Conservation (phyloP, 2,797 vertebrate genomes). For the Anableps anableps region DNA sequence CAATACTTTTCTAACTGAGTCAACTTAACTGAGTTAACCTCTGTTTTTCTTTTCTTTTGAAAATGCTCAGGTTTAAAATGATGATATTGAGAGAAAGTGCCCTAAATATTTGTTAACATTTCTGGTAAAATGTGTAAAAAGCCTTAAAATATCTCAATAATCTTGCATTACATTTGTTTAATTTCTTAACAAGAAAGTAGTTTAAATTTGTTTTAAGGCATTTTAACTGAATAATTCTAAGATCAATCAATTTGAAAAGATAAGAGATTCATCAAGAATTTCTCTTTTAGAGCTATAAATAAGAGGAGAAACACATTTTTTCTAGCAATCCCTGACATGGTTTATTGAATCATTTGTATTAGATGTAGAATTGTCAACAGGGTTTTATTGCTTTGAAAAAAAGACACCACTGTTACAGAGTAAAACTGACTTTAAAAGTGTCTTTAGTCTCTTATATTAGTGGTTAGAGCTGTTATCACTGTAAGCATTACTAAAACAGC, state of each 20-base stretch:
- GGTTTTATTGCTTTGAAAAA: too few relatives aligned
- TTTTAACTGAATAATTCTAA: too few relatives aligned
- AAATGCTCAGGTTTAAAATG: constrained; percentile 8
- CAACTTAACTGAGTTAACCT: too few relatives aligned
- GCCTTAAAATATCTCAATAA: neutral
- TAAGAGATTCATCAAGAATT: too few relatives aligned
- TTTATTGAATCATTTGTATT: too few relatives aligned
- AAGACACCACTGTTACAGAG: too few relatives aligned
- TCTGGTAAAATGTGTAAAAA: neutral
- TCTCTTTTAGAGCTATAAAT: neutral
- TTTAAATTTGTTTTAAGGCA: too few relatives aligned
- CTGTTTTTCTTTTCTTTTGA: constrained; percentile 21
- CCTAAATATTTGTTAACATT: neutral
- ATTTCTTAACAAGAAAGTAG: neutral
- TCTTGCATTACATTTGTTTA: neutral
- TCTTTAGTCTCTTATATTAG: neutral
- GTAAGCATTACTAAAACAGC: neutral
- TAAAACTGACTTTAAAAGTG: too few relatives aligned
- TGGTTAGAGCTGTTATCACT: neutral
- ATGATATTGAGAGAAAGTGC: constrained; percentile 1
- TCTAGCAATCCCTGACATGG: too few relatives aligned
- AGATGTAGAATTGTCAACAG: too few relatives aligned
- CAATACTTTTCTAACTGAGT: too few relatives aligned
- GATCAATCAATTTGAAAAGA: too few relatives aligned
- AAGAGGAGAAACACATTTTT: neutral